Evolutionary conservation across 2,113 vertebrate genomes (phyloP), one percentile per base, ranked within the genome.

Genomic region (Phalacrocorax aristotelis): DNA sequence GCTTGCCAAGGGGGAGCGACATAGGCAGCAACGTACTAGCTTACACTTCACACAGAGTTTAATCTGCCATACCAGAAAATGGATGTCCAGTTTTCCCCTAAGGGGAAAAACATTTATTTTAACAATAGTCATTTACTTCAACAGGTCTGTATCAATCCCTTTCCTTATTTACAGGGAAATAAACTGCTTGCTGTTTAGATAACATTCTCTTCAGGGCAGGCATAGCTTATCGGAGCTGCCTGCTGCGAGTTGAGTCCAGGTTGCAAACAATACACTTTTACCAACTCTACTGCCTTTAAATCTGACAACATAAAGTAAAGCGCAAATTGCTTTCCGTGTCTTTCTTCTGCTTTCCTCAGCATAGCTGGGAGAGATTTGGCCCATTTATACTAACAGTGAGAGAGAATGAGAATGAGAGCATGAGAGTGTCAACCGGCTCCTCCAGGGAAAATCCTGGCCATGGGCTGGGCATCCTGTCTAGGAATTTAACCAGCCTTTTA

Each of bases 131-230:
- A 77, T 80, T 87, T 85, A 80, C 40, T 91, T 86, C 93, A 91
- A 65, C 78, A 83, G 69, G 70, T 77, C 84, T 85, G 54, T 74
- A 87, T 94, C 71, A 85, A 62, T 95, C 69, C 44, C 51, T 91
- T 97, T 97, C 96, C 93, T 70, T 94, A 88, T 90, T 97, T 94
- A 97, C 93, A 94, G 82, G 89, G 94, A 82, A 95, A 87, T 40
- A 91, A 94, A 64, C 87, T 2, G 9, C 84, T 89, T 95, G 91
- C 93, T 97, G 89, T 79, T 95, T 93, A 95, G 97, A 94, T 97
- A 97, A 96, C 96, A 96, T 97, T 95, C 96, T 97, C 94, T 77
- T 87, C 55, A 40, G 81, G 54, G 87, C 91, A 87, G 75, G 84
- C 12, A 0, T 3, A 80, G 81, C 95, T 97, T 96, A 97, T 97